These are phyloP conservation scores for Rallus crepitans DNA, from an alignment of 2,797 vertebrate genomes.

Conservation along the genomic window DNA sequence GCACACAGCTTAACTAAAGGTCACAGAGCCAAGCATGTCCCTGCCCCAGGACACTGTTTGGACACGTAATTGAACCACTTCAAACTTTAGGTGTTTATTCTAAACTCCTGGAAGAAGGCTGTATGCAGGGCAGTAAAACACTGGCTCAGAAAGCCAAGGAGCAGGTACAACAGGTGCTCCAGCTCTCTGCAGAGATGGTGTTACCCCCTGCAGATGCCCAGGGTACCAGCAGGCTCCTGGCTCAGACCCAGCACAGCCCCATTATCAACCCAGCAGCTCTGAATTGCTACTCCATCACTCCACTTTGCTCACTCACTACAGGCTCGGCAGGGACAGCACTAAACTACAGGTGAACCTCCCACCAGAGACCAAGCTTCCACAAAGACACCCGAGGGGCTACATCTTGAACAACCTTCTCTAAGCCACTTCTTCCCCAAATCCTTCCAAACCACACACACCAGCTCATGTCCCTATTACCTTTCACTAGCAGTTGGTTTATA, in stretches of 20 bases:
- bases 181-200: neutral
- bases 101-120: neutral
- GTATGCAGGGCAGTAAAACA: neutral
- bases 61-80: neutral
- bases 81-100: neutral
- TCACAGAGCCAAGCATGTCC: neutral
- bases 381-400: neutral
- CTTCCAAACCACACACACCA: neutral
- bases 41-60: neutral
- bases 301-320: neutral
- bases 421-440: neutral
- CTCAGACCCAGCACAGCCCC: neutral
- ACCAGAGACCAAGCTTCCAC: neutral
- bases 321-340: neutral
- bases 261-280: neutral
- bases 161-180: accelerated
- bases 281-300: neutral
- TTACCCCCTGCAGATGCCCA: too few relatives aligned
- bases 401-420: neutral
- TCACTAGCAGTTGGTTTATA: accelerated
- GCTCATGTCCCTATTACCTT: neutral
- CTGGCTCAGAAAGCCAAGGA: neutral
- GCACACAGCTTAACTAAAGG: neutral
- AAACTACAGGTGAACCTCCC: neutral
- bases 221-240: neutral